Evolutionary conservation across 2,113 vertebrate species (phyloP), one percentile per base, ranked within the genome.

Genomic region (Oncorhynchus mykiss): DNA sequence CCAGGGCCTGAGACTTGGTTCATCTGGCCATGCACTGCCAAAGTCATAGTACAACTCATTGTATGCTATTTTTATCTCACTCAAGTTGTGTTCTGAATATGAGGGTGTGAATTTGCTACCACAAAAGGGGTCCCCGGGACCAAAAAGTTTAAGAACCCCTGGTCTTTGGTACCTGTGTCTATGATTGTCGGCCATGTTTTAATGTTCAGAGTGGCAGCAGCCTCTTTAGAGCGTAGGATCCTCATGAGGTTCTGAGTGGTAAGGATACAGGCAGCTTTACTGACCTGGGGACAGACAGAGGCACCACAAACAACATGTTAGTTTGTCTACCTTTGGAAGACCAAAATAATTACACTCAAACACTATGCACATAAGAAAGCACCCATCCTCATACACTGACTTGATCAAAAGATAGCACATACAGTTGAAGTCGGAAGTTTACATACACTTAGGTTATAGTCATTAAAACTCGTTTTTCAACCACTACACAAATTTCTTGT

Each of bases 121-220:
- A 1, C 39, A 45, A 45, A 45, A 45, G 39, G 9, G 9, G 39
- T 45, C 39, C 39, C 20, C 31, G 2, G 8, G 8, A 45, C 9
- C 39, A 45, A 45, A 45, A 45, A 45, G 39, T 45, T 45, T 12
- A 45, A 25, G 16, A 65, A 71, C 27, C 18, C 34, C 29, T 25
- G 3, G 11, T 24, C 66, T 75, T 20, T 12, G 18, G 12, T 77
- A 99, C 98, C 98, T 90, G 98, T 99, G 87, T 99, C 98, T 12
- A 99, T 97, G 90, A 99, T 96, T 78, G 94, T 96, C 29, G 98
- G 98, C 98, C 98, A 99, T 0, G 97, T 99, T 91, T 99, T 99
- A 84, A 98, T 95, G 85, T 99, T 98, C 18, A 99, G 97, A 18
- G 96, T 94, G 1, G 95, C 94, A 24, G 93, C 91, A 0, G 98